Base-by-base conservation (phyloP, 2,888 invertebrate species). In the Arrhopalites spinosus region DNA sequence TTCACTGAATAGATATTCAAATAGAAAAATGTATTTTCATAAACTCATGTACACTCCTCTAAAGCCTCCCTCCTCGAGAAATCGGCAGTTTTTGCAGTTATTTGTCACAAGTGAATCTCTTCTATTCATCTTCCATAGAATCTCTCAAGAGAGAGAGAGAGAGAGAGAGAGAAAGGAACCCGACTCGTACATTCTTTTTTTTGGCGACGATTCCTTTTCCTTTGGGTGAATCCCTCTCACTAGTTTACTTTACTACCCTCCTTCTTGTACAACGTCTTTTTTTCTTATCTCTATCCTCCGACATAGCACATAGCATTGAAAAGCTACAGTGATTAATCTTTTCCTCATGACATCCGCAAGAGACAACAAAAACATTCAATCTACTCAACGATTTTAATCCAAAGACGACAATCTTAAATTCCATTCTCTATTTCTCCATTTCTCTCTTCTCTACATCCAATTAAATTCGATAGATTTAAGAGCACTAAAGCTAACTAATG, bases 301-400 rank as follows among this genome's bases (percentile, higher is more conserved):
- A 69, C 7, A 50, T 59, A 68, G 69, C 68, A 73, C 43, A 67
- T 63, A 73, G 73, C 73, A 73, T 79, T 78, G 79, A 81, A 81
- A 79, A 78, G 79, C 80, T 79, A 80, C 81, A 81, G 79, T 78
- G 80, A 81, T 81, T 81, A 81, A 81, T 81, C 81, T 81, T 69
- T 36, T 29, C 68, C 74, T 63, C 36, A 8, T 74, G 74, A 74
- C 74, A 74, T 56, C 20, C 67, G 36, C 56, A 74, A 50, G 74
- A 68, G 67, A 74, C 74, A 74, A 74, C 74, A 74, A 66, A 74
- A 74, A 74, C 74, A 74, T 74, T 74, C 67, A 74, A 74, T 74
- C 74, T 53, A 74, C 68, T 74, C 68, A 59, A 30, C 56, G 59
- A 74, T 68, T 74, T 74, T 74, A 74, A 74, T 74, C 74, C 36